A percentile compares a stretch with the other conserved stretches of the same genome.
Conservation (phyloP, 2,113 vertebrate species). For the Regulus satrapa region DNA sequence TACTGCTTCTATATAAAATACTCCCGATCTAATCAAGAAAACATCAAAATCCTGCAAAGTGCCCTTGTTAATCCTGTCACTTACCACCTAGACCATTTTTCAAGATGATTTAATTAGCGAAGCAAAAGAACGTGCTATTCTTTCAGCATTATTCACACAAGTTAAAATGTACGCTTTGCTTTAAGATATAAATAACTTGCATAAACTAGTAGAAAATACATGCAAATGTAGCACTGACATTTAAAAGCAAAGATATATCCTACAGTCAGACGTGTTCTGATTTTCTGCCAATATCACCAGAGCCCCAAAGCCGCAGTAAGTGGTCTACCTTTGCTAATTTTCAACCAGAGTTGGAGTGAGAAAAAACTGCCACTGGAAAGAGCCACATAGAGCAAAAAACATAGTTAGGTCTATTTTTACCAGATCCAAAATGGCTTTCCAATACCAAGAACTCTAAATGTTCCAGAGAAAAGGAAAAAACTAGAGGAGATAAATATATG, state of each 20-base stretch:
- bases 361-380: not conserved
- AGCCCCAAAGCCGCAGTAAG: not conserved
- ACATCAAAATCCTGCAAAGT: constrained; percentile 63
- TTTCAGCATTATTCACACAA: constrained; percentile 45
- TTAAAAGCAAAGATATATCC: not conserved
- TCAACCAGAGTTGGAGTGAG: not conserved
- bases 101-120: constrained; percentile 75
- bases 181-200: constrained; percentile 64
- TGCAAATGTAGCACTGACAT: not conserved
- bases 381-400: not conserved
- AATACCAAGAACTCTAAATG: not conserved
- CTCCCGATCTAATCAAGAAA: constrained; percentile 70
- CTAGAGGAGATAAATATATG: not conserved
- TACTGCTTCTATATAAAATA: constrained; percentile 57
- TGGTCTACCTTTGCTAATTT: not conserved
- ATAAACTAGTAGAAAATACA: not conserved
- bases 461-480: not conserved
- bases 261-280: not conserved
- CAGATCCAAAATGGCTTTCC: not conserved
- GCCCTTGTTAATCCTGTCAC: constrained; percentile 68
- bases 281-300: not conserved
- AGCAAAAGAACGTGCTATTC: constrained; percentile 59
- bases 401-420: not conserved
- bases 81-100: constrained; percentile 63
- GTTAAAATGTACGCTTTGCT: constrained; percentile 44